Evolutionary conservation across 1,140 invertebrate species (phyloP).

Genomic region (Drosophila pallidifrons): DNA sequence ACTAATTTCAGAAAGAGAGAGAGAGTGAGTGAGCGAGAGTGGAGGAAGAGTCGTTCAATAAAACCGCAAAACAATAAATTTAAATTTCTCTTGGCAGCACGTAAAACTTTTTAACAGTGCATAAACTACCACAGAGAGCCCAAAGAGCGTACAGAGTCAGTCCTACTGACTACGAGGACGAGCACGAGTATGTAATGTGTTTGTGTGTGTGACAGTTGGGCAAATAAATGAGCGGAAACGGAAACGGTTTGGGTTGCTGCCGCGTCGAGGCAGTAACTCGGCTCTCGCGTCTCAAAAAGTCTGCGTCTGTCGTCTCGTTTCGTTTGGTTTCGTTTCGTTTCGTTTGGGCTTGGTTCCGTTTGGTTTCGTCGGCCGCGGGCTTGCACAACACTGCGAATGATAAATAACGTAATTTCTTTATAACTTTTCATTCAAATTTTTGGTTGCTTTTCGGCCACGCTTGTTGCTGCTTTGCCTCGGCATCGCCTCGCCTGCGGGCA

Average conservation of each 20-base stretch:
- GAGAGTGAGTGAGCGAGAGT: constrained; percentile 4
- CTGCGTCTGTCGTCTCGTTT: constrained; percentile 3
- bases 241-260: constrained; percentile 68
- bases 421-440: constrained; percentile 79
- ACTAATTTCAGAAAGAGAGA: constrained; percentile 64
- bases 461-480: constrained; percentile 38
- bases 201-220: constrained; percentile 69
- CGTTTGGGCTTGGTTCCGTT: constrained; percentile 13
- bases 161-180: constrained; percentile 4
- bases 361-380: constrained; percentile 18
- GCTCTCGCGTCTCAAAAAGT: constrained; percentile 4
- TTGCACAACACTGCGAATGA: constrained; percentile 64
- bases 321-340: constrained; percentile 33
- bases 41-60: constrained; percentile 47
- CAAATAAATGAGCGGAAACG: constrained; percentile 80
- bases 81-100: constrained; percentile 71
- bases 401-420: constrained; percentile 83
- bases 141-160: constrained; percentile 13
- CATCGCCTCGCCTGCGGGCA: not conserved
- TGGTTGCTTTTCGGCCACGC: constrained; percentile 64
- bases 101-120: constrained; percentile 72
- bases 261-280: constrained; percentile 1
- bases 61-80: constrained; percentile 81
- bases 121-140: constrained; percentile 54
- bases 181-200: constrained; percentile 21